These are phyloP conservation scores for Hypocryptadius cinnamomeus DNA, from an alignment of 2,113 vertebrate species.

Conservation along the genomic window DNA sequence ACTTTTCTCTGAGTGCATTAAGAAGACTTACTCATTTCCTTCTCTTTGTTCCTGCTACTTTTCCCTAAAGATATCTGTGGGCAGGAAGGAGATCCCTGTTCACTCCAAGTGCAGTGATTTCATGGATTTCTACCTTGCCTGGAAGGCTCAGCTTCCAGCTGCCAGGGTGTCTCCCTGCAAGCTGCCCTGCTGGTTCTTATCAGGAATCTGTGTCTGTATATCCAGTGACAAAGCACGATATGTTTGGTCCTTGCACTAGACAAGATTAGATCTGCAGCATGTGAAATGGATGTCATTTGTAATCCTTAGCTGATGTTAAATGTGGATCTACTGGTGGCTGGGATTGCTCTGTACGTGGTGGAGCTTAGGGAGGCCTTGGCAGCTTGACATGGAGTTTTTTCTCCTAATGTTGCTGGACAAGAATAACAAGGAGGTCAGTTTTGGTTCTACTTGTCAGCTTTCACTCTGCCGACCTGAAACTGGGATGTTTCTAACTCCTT, in stretches of 20 bases:
- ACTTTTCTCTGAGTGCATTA: neutral
- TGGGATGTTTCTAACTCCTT: rapidly evolving
- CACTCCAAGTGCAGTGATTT: neutral
- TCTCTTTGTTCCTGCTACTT: neutral
- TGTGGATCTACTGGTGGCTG: neutral
- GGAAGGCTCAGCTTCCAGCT: neutral
- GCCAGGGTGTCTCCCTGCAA: neutral
- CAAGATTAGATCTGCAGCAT: neutral
- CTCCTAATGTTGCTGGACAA: neutral
- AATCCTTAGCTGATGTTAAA: neutral
- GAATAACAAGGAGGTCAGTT: neutral
- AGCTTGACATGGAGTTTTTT: neutral
- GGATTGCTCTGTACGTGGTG: neutral
- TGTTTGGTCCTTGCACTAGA: neutral
- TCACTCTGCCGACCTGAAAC: neutral
- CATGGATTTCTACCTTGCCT: neutral
- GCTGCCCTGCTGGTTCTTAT: neutral
- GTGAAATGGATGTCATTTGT: neutral
- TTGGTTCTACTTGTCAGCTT: neutral
- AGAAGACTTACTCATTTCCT: neutral
- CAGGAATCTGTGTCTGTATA: neutral
- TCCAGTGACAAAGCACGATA: neutral
- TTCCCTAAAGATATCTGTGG: neutral
- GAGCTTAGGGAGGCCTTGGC: neutral
- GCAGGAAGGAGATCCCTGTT: neutral